These are phyloP conservation scores for Alentia gelatinosa DNA, from an alignment of 2,888 invertebrate species.

Conservation along the genomic window DNA sequence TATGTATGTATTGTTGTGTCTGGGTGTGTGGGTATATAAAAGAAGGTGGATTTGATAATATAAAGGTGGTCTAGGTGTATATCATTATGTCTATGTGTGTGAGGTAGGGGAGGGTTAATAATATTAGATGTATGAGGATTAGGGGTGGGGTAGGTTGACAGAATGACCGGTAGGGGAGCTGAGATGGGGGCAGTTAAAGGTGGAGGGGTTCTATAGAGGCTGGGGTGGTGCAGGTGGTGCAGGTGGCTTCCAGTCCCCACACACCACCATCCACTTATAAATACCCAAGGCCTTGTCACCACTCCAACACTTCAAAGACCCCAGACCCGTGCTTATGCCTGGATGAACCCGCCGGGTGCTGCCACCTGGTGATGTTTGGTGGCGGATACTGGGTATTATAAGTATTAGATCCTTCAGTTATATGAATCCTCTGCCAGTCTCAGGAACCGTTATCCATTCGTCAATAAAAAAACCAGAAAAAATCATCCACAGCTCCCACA, in stretches of 20 bases:
- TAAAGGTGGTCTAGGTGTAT: background rate
- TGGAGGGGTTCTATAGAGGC: background rate
- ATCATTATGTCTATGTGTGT: background rate
- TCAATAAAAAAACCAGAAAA: no score
- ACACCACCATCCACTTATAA: background rate
- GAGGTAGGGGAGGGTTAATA: background rate
- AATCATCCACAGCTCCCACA: no score
- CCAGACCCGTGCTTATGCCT: no score
- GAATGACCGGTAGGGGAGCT: background rate
- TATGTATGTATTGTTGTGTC: no score
- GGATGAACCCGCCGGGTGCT: no score
- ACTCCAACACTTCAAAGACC: background rate
- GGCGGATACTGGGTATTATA: no score
- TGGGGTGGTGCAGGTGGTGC: background rate
- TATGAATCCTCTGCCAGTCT: no score
- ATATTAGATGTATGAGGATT: background rate
- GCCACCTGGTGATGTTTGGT: no score
- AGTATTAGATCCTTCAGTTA: no score
- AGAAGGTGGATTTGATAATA: background rate
- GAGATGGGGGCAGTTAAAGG: background rate
- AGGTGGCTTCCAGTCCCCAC: background rate
- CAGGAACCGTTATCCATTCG: no score
- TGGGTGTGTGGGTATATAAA: background rate
- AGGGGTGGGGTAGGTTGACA: background rate
- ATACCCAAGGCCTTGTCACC: background rate